Evolutionary conservation across 1,140 invertebrate genomes (phyloP), one percentile per base, ranked within the genome.

Genomic region (Idris sp.): DNA sequence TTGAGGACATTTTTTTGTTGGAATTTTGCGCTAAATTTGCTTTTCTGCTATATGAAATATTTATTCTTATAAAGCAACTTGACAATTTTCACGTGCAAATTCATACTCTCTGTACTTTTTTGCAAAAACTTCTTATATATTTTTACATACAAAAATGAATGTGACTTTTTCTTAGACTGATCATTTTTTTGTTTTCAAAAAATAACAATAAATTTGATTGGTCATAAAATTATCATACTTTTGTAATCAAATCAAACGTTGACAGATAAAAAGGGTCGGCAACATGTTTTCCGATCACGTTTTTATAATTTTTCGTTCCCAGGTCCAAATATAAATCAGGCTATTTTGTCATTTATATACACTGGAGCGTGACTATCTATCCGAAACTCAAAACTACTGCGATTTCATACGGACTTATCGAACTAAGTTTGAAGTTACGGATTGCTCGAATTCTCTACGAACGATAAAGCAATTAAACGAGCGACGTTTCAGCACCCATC

Each of bases 281-380:
- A 25, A 5, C 15, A 48, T 46, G 28, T 53, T 56, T 40, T 48
- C 49, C 41, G 62, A 46, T 67, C 53, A 68, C 64, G 64, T 68
- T 41, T 7, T 31, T 35, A 43, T 51, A 68, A 68, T 68, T 68
- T 68, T 68, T 67, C 51, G 51, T 49, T 14, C 22, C 31, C 2
- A 33, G n/a, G n/a, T n/a, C n/a, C n/a, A 67, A 67, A 58, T 49
- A 67, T 67, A 67, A 67, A 56, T 58, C 62, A 41, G 43, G 64
- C 43, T 59, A 68, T 68, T 67, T 67, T 67, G 62, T 56, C 49
- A 67, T 56, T 59, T 58, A 59, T 68, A 59, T 59, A 51, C 44
- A 68, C 35, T 16, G 53, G 49, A 44, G 49, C 51, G 62, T 65
- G 61, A 54, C 67, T 54, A 61, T 72, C 49, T 58, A 51, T 56